Evolutionary conservation across 2,888 invertebrate genomes (phyloP).

Genomic region (Apamea anceps): DNA sequence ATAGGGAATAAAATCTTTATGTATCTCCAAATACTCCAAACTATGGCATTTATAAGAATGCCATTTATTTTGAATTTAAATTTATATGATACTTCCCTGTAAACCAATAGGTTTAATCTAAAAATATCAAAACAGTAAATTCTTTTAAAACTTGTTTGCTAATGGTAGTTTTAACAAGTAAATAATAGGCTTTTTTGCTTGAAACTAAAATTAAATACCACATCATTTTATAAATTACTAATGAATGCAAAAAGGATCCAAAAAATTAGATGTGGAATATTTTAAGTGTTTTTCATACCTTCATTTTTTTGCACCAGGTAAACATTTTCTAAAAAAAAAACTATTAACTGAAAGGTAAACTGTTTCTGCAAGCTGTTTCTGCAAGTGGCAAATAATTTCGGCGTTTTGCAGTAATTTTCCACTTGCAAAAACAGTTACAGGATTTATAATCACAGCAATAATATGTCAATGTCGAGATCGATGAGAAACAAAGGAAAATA

Average conservation of each 20-base stretch:
- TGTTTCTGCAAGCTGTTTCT: neutral
- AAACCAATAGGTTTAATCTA: slow-evolving; percentile 16
- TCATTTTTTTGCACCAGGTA: too few species aligned
- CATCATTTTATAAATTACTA: neutral
- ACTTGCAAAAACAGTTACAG: neutral
- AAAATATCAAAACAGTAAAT: neutral
- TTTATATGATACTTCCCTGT: neutral
- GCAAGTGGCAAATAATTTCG: neutral
- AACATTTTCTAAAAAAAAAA: too few species aligned
- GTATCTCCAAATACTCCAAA: neutral
- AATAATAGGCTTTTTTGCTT: neutral
- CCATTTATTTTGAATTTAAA: neutral
- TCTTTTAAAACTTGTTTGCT: neutral
- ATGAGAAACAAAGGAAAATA: neutral
- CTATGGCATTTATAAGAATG: neutral
- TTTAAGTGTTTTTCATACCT: neutral
- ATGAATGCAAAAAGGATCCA: neutral
- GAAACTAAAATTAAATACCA: neutral
- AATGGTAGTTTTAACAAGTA: neutral
- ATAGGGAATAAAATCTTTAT: neutral
- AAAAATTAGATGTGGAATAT: neutral
- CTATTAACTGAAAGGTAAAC: too few species aligned
- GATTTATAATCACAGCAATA: neutral
- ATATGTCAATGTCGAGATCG: neutral
- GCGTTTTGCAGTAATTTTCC: neutral